Evolutionary conservation across 2,113 vertebrate species (phyloP).

Genomic region (Hippopotamus amphibius): DNA sequence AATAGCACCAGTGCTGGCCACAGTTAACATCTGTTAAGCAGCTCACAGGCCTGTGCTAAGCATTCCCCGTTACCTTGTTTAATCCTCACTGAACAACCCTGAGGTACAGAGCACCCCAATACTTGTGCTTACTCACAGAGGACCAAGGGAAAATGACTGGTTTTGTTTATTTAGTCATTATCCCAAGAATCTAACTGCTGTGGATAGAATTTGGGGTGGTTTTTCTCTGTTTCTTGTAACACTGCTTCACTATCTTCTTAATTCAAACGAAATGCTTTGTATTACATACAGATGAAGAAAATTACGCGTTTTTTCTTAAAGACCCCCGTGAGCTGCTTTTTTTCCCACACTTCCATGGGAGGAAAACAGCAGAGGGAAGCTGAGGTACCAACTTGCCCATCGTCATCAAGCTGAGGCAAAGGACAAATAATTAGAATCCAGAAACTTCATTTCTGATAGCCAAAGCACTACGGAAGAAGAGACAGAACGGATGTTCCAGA

Average conservation of each 20-base stretch:
- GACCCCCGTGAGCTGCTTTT: background rate
- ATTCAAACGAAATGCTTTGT: slow-evolving; percentile 56
- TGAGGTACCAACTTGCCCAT: background rate
- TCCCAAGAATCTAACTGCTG: slow-evolving; percentile 5
- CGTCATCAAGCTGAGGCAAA: background rate
- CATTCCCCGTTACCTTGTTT: background rate
- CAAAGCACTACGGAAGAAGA: background rate
- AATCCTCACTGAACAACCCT: background rate
- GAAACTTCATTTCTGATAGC: background rate
- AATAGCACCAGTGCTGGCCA: background rate
- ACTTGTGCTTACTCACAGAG: slow-evolving; percentile 2
- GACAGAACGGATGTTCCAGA: background rate
- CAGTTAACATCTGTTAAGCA: background rate
- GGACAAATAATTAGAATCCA: slow-evolving; percentile 7
- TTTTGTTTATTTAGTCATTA: slow-evolving; percentile 47
- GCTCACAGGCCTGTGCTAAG: background rate
- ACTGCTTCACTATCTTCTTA: slow-evolving; percentile 31
- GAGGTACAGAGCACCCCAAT: background rate
- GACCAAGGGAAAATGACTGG: slow-evolving; percentile 49
- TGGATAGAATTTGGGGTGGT: background rate
- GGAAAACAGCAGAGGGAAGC: background rate
- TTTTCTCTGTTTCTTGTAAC: slow-evolving; percentile 45
- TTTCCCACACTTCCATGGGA: background rate
- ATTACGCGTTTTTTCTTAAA: slow-evolving; percentile 45
- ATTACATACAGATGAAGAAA: background rate